These are phyloP conservation scores for Setipinna tenuifilis DNA, from an alignment of 2,797 vertebrate species.

Conservation along the genomic window DNA sequence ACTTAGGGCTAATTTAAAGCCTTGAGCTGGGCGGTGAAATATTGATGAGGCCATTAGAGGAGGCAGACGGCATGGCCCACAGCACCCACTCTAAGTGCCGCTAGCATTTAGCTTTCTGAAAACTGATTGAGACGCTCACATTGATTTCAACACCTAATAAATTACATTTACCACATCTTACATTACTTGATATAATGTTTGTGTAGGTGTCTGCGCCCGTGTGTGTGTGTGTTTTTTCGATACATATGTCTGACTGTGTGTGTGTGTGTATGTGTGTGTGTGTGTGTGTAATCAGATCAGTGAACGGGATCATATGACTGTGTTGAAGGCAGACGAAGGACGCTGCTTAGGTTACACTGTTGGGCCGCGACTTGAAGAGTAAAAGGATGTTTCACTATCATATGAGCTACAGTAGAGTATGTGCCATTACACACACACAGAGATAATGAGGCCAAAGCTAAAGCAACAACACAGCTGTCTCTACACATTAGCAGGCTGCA, in stretches of 20 bases:
- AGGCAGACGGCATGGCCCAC: not conserved
- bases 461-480: not conserved
- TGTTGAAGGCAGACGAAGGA: conserved; percentile 29
- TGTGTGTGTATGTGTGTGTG: conserved; percentile 22
- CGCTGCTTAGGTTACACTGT: conserved; percentile 23
- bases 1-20: not conserved
- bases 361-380: conserved; percentile 24
- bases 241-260: conserved; percentile 46
- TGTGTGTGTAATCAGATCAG: conserved; percentile 39
- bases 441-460: not conserved
- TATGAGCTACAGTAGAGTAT: too few relatives aligned
- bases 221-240: not conserved
- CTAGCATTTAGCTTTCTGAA: not conserved
- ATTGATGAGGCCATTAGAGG: not conserved
- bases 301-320: conserved; percentile 44
- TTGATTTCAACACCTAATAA: not conserved
- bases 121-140: not conserved
- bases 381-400: conserved; percentile 21
- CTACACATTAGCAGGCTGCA: not conserved
- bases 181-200: not conserved
- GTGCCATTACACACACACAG: not conserved
- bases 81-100: not conserved
- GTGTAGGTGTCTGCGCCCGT: not conserved
- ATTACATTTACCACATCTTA: not conserved
- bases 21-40: not conserved